phyloP scores from a whole-genome alignment of 2,113 vertebrate genomes.

The Amazona vittata region DNA sequence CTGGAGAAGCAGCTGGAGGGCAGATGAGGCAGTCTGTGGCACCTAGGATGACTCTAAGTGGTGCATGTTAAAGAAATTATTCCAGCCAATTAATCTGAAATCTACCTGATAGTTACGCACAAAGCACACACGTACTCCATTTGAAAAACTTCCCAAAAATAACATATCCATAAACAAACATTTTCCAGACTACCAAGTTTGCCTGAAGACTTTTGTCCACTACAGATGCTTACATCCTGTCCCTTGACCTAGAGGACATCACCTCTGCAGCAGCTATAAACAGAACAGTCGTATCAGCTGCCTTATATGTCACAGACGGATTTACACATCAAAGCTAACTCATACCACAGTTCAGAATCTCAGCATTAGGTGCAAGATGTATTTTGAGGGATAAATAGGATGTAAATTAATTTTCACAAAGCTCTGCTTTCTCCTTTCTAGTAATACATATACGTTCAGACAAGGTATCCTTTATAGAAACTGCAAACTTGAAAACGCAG shows the following conservation, averaged over 20 bases:
- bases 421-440: not conserved
- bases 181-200: not conserved
- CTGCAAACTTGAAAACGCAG: not conserved
- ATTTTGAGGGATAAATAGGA: not conserved
- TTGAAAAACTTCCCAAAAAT: not conserved
- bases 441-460: not conserved
- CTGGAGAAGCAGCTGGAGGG: not conserved
- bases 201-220: not conserved
- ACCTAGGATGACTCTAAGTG: rapidly evolving
- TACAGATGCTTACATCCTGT: not conserved
- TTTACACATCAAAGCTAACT: not conserved
- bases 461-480: not conserved
- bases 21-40: not conserved
- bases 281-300: rapidly evolving
- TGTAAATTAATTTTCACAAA: not conserved
- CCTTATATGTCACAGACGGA: not conserved
- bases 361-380: not conserved
- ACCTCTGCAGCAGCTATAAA: not conserved
- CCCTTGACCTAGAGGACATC: rapidly evolving
- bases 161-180: not conserved
- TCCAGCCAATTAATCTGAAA: not conserved
- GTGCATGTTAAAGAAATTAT: not conserved
- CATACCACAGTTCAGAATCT: not conserved
- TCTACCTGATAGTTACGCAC: not conserved
- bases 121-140: not conserved